A percentile compares a stretch with the other conserved stretches of the same genome.
These are phyloP conservation scores for Odontothrips loti DNA, from an alignment of 2,888 invertebrate species.

Conservation along the genomic window DNA sequence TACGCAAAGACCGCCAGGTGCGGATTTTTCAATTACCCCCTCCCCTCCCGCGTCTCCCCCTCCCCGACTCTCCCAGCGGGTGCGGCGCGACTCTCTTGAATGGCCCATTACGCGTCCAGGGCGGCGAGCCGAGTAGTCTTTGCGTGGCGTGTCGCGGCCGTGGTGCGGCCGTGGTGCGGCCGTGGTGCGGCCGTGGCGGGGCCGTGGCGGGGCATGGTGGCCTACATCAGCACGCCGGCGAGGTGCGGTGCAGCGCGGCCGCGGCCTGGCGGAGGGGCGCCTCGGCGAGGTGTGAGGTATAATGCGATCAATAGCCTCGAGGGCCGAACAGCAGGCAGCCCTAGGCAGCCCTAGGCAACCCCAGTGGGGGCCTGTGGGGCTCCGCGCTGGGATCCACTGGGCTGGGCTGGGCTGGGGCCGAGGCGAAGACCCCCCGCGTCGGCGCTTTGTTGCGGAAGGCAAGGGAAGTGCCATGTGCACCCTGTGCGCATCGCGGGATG, in stretches of 20 bases:
- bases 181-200: background rate
- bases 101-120: background rate
- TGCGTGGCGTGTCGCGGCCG: background rate
- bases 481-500: background rate
- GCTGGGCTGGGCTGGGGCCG: background rate
- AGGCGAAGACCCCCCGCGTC: too few species aligned
- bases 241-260: background rate
- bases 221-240: background rate
- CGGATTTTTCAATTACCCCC: too few species aligned
- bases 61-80: background rate
- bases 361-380: background rate
- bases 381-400: background rate
- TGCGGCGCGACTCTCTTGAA: background rate
- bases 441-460: background rate
- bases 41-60: background rate
- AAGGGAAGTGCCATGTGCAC: background rate
- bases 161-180: background rate
- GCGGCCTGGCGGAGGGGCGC: background rate
- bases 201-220: background rate
- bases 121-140: background rate
- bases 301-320: conserved; percentile 21
- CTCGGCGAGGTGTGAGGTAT: background rate
- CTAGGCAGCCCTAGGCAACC: too few species aligned
- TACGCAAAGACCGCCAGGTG: too few species aligned
- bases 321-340: background rate